Evolutionary conservation across 2,888 invertebrate genomes (phyloP).

Genomic region (Onthophagus sagittarius): DNA sequence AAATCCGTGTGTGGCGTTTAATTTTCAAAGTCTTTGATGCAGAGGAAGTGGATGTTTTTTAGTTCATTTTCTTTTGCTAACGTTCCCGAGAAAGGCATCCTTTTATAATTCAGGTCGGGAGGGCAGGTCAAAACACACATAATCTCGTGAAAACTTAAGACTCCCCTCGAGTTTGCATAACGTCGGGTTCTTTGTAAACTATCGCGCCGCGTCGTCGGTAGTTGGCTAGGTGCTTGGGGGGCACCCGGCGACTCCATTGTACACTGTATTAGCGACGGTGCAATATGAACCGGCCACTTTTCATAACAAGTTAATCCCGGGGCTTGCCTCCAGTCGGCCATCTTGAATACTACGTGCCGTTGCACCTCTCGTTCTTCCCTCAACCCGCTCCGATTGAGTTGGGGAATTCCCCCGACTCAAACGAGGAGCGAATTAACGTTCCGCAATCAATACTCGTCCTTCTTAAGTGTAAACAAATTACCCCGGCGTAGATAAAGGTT

Average conservation of each 20-base stretch:
- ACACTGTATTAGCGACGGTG: not conserved
- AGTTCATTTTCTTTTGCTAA: not conserved
- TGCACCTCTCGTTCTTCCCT: not conserved
- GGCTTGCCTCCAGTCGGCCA: not conserved
- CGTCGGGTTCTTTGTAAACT: not conserved
- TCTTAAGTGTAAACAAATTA: not conserved
- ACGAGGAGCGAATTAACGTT: not conserved
- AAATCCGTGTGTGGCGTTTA: too few relatives aligned
- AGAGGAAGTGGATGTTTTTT: not conserved
- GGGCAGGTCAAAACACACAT: not conserved
- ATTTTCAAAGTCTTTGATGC: too few relatives aligned
- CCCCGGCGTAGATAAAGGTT: not conserved
- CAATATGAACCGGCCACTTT: not conserved
- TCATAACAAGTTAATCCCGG: not conserved
- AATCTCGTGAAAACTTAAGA: not conserved
- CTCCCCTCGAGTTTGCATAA: not conserved
- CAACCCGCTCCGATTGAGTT: too few relatives aligned
- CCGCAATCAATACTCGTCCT: not conserved
- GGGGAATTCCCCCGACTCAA: not conserved
- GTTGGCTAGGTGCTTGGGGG: not conserved
- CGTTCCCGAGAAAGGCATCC: not conserved
- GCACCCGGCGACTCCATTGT: not conserved
- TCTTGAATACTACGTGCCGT: not conserved
- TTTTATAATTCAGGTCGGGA: not conserved
- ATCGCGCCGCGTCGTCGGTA: not conserved